Base-by-base conservation (phyloP, 2,797 vertebrate genomes). In the Otus scops region DNA sequence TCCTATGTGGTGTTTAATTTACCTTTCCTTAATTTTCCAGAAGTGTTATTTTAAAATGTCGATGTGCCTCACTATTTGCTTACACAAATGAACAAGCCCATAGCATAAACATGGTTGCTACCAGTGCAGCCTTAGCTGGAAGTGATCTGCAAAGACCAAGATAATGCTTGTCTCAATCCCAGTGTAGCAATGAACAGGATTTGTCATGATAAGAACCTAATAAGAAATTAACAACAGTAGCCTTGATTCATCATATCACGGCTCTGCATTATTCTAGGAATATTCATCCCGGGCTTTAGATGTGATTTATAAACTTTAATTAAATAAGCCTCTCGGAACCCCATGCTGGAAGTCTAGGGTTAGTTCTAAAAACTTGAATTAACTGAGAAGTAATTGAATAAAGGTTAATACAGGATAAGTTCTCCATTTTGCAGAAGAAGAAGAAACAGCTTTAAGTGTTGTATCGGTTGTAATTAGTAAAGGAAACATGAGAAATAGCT, bases 301-400 rank as follows among this genome's bases (percentile, higher is more conserved):
- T 93, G 74, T 68, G 75, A 89, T 95, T 95, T 97, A 80, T 93
- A 78, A 95, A 69, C 78, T 92, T 78, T 83, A 95, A 95, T 96
- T 97, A 95, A 94, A 75, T 95, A 95, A 95, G 84, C 68, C 53
- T 95, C 80, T 95, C 41, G 6, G 85, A 97, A 94, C 32, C 47
- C 50, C 30, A 30, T 88, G 87, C 78, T 92, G 54, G 81, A 75
- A 94, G 75, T 78, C 47, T 54, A 87, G 36, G 27, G 36, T 70
- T 92, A 59, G 57, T 92, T 87, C 64, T 92, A 75, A 92, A 80
- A 91, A 88, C 56, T 73, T 77, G 78, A 89, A 88, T 89, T 97
- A 95, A 91, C 47, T 61, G 75, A 89, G 65, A 89, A 88, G 75
- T 94, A 89, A 96, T 88, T 88, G 68, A 95, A 78, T 95, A 94